Evolutionary conservation across 2,888 invertebrate genomes (phyloP).

Genomic region (Meteorus cinctellus): DNA sequence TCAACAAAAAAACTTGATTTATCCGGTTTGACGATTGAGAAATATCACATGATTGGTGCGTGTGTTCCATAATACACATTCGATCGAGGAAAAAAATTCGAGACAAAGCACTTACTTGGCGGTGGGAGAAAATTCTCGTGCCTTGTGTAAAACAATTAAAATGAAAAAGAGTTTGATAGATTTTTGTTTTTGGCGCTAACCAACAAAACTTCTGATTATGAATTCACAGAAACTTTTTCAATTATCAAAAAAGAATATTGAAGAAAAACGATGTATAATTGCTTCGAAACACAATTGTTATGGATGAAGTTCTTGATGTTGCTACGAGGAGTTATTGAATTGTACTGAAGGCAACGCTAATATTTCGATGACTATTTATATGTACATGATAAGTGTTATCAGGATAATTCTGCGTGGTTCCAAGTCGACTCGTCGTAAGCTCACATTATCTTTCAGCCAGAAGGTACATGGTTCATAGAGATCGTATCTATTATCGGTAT

Average conservation of each 20-base stretch:
- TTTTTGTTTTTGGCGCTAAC: slow-evolving; percentile 21
- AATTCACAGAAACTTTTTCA: background rate
- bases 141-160: slow-evolving; percentile 72
- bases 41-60: background rate
- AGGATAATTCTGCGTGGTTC: slow-evolving; percentile 61
- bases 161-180: slow-evolving; percentile 52
- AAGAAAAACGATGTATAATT: too few species aligned
- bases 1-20: background rate
- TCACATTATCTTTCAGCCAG: slow-evolving; percentile 63
- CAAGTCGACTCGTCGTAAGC: slow-evolving; percentile 56
- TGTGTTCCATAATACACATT: background rate
- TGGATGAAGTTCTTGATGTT: background rate
- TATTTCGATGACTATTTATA: slow-evolving; percentile 69
- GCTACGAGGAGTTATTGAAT: background rate
- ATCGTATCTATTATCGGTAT: slow-evolving; percentile 53
- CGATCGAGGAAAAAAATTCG: slow-evolving; percentile 42
- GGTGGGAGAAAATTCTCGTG: slow-evolving; percentile 79
- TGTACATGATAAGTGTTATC: slow-evolving; percentile 68
- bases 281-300: background rate
- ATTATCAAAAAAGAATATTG: background rate
- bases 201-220: background rate
- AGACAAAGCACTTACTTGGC: slow-evolving; percentile 71
- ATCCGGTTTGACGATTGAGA: too few species aligned
- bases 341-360: slow-evolving; percentile 64
- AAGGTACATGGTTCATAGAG: slow-evolving; percentile 64